Conservation (phyloP, 2,888 invertebrate species). For the Lepetodrilus schrolli region DNA sequence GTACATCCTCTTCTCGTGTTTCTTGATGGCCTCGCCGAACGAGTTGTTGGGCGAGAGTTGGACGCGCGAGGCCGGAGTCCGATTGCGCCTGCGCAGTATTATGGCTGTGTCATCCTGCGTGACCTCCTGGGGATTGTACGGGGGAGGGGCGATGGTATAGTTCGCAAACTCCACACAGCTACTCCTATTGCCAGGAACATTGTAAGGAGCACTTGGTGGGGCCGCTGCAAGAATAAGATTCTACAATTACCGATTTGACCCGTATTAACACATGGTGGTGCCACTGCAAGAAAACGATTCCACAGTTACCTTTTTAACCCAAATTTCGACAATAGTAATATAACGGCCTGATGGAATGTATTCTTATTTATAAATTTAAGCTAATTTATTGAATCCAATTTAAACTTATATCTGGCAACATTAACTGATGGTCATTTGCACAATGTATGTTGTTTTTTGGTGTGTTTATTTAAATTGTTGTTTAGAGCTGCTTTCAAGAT, state of each 20-base stretch:
- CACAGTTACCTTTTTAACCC: background rate
- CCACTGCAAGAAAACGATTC: background rate
- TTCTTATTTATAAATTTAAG: too few species aligned
- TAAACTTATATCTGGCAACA: too few species aligned
- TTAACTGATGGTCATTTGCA: too few species aligned
- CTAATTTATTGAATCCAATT: too few species aligned
- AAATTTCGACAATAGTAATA: too few species aligned
- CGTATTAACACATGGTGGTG: background rate
- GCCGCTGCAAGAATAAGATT: slow-evolving; percentile 12
- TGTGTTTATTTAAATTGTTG: too few species aligned
- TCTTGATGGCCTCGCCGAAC: slow-evolving; percentile 34
- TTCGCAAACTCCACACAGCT: slow-evolving; percentile 41
- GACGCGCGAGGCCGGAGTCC: slow-evolving; percentile 9
- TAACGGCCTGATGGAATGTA: too few species aligned
- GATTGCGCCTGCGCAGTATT: background rate
- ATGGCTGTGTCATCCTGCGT: slow-evolving; percentile 41
- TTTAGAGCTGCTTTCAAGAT: too few species aligned
- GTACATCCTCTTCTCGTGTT: slow-evolving; percentile 37
- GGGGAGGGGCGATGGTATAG: slow-evolving; percentile 38
- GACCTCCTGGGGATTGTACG: slow-evolving; percentile 33
- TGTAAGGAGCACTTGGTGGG: slow-evolving; percentile 32
- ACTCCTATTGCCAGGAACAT: slow-evolving; percentile 42
- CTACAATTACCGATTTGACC: background rate
- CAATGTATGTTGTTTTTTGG: too few species aligned
- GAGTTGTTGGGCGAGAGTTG: slow-evolving; percentile 24